These are phyloP conservation scores for Castor canadensis DNA, from an alignment of 2,113 vertebrate genomes.

Conservation along the genomic window DNA sequence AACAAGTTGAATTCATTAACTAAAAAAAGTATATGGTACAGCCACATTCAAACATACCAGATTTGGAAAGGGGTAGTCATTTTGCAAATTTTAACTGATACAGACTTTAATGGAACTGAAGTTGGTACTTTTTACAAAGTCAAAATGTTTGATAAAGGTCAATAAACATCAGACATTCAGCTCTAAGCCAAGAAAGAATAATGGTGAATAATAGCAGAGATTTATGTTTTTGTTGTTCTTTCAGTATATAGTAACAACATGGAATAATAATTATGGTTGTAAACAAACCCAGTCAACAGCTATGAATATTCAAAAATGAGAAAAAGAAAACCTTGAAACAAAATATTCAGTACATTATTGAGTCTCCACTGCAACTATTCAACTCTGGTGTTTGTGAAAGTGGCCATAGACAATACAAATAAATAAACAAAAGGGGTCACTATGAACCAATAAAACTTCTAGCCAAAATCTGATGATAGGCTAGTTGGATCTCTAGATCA, in stretches of 20 bases:
- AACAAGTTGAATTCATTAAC: neutral
- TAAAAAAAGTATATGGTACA: neutral
- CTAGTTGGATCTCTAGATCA: neutral
- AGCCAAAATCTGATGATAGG: neutral
- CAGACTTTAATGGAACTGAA: neutral
- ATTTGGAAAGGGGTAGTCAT: neutral
- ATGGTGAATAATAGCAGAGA: neutral
- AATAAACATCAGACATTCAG: neutral
- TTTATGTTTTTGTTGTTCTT: neutral
- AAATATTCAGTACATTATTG: neutral
- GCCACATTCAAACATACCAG: neutral
- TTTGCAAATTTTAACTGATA: slow-evolving; percentile 16
- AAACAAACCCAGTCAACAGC: slow-evolving; percentile 17
- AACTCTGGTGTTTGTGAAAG: neutral
- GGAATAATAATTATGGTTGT: neutral
- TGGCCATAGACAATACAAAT: neutral
- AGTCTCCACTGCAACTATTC: neutral
- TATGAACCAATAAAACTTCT: neutral
- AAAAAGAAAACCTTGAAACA: neutral
- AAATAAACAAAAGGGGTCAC: neutral
- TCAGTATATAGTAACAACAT: neutral
- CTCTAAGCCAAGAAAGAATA: neutral
- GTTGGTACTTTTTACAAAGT: neutral
- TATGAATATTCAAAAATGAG: neutral
- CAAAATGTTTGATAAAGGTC: neutral